Conservation (phyloP, 2,888 invertebrate species). For the Rhagonycha fulva region DNA sequence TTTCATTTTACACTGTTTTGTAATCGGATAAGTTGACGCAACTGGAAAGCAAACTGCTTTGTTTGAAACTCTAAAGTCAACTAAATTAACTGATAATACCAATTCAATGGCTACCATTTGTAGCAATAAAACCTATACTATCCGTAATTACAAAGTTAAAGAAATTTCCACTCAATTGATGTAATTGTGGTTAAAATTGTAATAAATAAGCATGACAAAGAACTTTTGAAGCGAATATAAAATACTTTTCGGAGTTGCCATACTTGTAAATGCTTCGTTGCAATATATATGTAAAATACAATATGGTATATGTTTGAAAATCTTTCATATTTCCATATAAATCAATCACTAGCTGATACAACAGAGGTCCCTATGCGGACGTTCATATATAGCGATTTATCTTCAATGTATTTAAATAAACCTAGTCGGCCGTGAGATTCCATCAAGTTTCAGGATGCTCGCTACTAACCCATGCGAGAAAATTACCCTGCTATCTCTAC, state of each 20-base stretch:
- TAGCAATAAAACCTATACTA: background rate
- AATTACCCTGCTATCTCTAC: constrained; percentile 42
- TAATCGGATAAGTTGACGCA: background rate
- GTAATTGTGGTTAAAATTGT: background rate
- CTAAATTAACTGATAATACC: background rate
- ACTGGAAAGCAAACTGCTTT: background rate
- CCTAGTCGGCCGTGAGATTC: constrained; percentile 50
- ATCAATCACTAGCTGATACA: constrained; percentile 44
- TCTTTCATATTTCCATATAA: constrained; percentile 42
- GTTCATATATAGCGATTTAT: constrained; percentile 42
- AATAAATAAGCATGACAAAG: background rate
- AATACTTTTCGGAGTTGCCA: constrained; percentile 3
- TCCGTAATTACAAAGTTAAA: background rate
- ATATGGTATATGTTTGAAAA: constrained; percentile 26
- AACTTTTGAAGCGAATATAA: background rate
- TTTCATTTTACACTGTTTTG: no score
- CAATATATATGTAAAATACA: constrained; percentile 21
- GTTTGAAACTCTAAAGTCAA: background rate
- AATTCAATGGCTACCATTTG: background rate
- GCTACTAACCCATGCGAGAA: constrained; percentile 47
- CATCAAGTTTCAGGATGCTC: constrained; percentile 50
- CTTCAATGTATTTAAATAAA: constrained; percentile 51
- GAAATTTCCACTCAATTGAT: background rate
- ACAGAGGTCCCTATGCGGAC: constrained; percentile 35
- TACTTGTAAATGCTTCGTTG: constrained; percentile 10